Evolutionary conservation across 2,888 invertebrate species (phyloP), one percentile per base, ranked within the genome.

Genomic region (Lumbricus terrestris): DNA sequence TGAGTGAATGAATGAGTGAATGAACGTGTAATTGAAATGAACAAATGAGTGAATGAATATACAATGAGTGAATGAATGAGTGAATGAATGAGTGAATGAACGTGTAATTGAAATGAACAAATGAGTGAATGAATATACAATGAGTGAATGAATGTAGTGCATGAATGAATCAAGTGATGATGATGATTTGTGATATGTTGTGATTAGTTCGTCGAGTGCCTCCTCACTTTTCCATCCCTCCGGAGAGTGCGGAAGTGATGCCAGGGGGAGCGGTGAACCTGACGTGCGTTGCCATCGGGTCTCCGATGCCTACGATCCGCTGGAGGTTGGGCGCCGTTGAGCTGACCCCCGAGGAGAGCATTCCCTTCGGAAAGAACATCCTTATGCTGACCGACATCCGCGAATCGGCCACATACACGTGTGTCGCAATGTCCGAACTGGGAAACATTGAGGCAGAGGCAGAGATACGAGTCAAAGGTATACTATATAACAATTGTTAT

Each of bases 251-350:
- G 92, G 98, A 98, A 94, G 98, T 99, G 90, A 97, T 97, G 96
- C 96, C 98, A 89, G 98, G 98, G n/a, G 97, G 97, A 0, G 97
- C 97, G 94, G 96, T 99, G 93, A 99, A 98, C 95, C 96, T 99
- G 92, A 98, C 98, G 91, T 99, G 99, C 95, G 98, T 98, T 90
- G 99, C 99, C 20, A 97, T 98, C 42, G 99, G 99, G 37, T 98
- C 99, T 0, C 99, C 99, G 15, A 98, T 99, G 98, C 99, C 99
- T 1, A 97, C 97, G 93, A 98, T 99, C 90, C 98, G 98, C 95
- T 94, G 94, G 83, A 93, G 94, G 90, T 91, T 89, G 91, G 94
- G 93, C 18, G 94, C 93, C 89, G 90, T 92, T 95, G 97, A 98
- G 95, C 97, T 97, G 93, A 97, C 91, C 97, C 97, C 0, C 96